Percentiles rank a stretch among this genome's conserved stretches.
Conservation (phyloP, 2,113 vertebrate genomes). For the Diadophis punctatus region DNA sequence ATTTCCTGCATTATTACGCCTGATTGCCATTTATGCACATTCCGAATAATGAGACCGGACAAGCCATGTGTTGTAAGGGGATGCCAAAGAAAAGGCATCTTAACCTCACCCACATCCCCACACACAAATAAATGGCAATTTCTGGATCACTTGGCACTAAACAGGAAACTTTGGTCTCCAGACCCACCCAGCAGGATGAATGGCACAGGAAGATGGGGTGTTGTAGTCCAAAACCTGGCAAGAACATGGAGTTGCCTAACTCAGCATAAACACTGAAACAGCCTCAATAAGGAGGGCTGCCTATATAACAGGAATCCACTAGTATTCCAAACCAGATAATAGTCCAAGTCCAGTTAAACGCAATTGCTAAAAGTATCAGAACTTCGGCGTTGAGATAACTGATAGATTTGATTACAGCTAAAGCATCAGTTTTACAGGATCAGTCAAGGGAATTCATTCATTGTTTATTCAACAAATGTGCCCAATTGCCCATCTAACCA, state of each 20-base stretch:
- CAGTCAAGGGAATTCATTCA: background rate
- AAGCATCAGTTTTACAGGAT: background rate
- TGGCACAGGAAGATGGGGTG: background rate
- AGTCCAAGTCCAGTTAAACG: background rate
- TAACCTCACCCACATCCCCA: background rate
- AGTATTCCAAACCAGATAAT: background rate
- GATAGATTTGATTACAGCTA: background rate
- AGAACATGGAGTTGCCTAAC: background rate
- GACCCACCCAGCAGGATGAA: background rate
- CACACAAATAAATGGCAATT: background rate
- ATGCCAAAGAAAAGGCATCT: background rate
- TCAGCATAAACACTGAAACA: background rate
- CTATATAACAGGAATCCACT: background rate
- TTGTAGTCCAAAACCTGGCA: background rate
- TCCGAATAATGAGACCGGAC: background rate
- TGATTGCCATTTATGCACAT: background rate
- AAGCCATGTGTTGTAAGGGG: background rate
- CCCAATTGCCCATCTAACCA: background rate
- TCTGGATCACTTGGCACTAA: background rate
- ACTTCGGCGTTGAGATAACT: background rate
- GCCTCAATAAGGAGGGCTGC: background rate
- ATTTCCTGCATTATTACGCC: conserved; percentile 28
- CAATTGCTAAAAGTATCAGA: background rate
- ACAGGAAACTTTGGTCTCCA: background rate
- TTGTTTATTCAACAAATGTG: background rate